phyloP scores from a whole-genome alignment of 2,797 vertebrate species.

The Sylvilagus floridanus region DNA sequence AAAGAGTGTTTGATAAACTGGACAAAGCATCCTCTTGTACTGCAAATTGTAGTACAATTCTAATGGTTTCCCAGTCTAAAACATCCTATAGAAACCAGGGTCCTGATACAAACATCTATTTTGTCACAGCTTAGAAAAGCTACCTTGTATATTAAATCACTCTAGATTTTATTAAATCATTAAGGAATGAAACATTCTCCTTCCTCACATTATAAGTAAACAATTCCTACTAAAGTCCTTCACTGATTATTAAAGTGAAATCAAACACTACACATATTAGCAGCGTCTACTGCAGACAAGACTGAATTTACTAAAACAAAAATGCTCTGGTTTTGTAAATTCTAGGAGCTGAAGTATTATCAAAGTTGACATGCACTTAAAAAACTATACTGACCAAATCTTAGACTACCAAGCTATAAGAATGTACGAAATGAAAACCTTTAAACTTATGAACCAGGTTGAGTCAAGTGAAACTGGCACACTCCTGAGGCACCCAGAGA shows the following conservation, averaged over 20 bases:
- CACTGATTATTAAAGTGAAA: slow-evolving; percentile 62
- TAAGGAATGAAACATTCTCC: slow-evolving; percentile 75
- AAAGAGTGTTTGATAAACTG: slow-evolving; percentile 83
- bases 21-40: slow-evolving; percentile 95
- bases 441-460: slow-evolving; percentile 66
- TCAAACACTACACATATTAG: background rate
- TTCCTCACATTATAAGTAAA: slow-evolving; percentile 54
- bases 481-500: background rate
- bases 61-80: slow-evolving; percentile 88
- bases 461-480: background rate
- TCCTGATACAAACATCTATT: slow-evolving; percentile 84
- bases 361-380: slow-evolving; percentile 76
- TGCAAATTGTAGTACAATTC: slow-evolving; percentile 87
- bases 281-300: slow-evolving; percentile 65
- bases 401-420: slow-evolving; percentile 73
- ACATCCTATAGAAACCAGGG: slow-evolving; percentile 85
- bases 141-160: slow-evolving; percentile 80
- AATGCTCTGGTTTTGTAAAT: slow-evolving; percentile 76
- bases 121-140: slow-evolving; percentile 81
- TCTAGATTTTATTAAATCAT: slow-evolving; percentile 80
- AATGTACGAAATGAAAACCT: slow-evolving; percentile 55
- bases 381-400: slow-evolving; percentile 78
- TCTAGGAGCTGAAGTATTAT: slow-evolving; percentile 70
- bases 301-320: slow-evolving; percentile 81
- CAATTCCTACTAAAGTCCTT: slow-evolving; percentile 21